Evolutionary conservation across 1,140 invertebrate species (phyloP).

Genomic region (Drosophila sechellia): DNA sequence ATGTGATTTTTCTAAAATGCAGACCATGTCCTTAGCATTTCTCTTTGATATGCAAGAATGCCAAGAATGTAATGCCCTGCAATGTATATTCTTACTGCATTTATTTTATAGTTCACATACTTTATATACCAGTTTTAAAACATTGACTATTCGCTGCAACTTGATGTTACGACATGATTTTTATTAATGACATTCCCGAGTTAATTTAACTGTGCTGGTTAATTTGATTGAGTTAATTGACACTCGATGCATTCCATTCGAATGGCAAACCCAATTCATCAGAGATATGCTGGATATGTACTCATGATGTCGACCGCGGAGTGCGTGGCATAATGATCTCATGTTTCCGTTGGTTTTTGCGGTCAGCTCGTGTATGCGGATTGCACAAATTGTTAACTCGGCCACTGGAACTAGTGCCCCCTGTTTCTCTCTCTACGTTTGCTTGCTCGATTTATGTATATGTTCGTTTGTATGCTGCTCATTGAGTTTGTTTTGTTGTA

Average conservation of each 20-base stretch:
- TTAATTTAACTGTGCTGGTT: not conserved
- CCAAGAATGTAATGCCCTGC: no score
- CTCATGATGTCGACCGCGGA: conserved; percentile 46
- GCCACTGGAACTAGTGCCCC: conserved; percentile 6
- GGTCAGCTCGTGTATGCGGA: conserved; percentile 45
- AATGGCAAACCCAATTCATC: conserved; percentile 9
- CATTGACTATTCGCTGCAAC: no score
- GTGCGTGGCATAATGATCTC: conserved; percentile 70
- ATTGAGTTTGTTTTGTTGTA: conserved; percentile 42
- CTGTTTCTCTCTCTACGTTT: no score
- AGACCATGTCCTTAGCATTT: not conserved
- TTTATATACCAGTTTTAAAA: no score
- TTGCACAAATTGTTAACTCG: conserved; percentile 48
- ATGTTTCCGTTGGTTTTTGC: conserved; percentile 64
- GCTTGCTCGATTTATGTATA: conserved; percentile 17
- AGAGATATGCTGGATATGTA: conserved; percentile 12
- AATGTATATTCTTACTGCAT: no score
- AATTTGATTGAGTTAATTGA: conserved; percentile 34
- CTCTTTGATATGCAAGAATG: no score
- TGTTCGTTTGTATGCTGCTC: conserved; percentile 6
- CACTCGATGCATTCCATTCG: conserved; percentile 14
- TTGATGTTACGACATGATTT: not conserved
- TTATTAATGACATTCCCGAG: not conserved
- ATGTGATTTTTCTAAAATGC: not conserved
- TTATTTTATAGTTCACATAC: no score